A percentile compares a stretch with the other conserved stretches of the same genome.
phyloP scores from a whole-genome alignment of 2,797 vertebrate species.

The Lophotriccus pileatus region DNA sequence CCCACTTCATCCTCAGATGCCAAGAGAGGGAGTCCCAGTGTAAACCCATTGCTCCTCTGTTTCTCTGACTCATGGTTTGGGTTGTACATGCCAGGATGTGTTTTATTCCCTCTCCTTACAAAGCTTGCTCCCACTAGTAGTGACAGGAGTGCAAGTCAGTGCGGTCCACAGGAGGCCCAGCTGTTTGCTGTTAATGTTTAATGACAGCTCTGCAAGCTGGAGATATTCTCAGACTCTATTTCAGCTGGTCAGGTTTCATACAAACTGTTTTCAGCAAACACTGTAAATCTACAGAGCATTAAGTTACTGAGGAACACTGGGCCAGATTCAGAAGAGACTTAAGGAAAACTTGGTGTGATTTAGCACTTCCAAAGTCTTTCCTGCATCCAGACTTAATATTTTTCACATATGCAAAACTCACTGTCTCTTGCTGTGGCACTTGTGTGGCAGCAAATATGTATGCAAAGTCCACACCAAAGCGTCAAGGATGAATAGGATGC shows the following conservation, averaged over 20 bases:
- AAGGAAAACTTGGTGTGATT: not conserved
- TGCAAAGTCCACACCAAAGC: not conserved
- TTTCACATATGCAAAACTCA: not conserved
- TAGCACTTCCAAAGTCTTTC: not conserved
- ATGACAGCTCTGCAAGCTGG: constrained; percentile 31
- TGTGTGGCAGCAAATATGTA: not conserved
- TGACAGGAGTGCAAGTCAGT: not conserved
- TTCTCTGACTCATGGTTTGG: not conserved
- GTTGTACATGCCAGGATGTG: not conserved
- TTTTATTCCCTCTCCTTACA: not conserved
- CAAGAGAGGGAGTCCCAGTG: not conserved
- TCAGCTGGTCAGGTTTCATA: not conserved
- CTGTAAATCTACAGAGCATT: not conserved
- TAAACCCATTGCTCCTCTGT: not conserved
- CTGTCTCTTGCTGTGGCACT: not conserved
- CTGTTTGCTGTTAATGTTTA: constrained; percentile 35
- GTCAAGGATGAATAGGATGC: accelerated
- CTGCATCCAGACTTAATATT: not conserved
- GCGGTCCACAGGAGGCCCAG: not conserved
- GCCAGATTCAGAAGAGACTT: not conserved
- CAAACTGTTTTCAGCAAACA: not conserved
- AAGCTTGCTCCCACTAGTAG: not conserved
- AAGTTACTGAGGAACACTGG: not conserved
- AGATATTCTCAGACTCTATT: constrained; percentile 12
- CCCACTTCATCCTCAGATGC: not conserved